Conservation (phyloP, 1,140 invertebrate species). For the Nasonia vitripennis region DNA sequence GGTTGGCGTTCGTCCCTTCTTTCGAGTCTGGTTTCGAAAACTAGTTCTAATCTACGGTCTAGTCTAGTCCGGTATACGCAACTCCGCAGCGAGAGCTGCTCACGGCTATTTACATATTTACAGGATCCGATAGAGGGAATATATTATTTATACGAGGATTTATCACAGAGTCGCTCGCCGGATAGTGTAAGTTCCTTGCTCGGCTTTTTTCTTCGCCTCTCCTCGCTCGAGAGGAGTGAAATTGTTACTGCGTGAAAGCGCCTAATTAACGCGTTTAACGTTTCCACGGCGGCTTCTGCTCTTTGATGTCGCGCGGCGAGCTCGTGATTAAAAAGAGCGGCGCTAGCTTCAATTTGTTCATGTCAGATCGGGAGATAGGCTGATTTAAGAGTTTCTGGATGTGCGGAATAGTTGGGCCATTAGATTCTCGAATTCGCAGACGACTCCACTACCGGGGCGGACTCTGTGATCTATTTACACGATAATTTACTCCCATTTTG, state of each 20-base stretch:
- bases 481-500: not conserved
- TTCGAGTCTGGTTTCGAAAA: slow-evolving; percentile 49
- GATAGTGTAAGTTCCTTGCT: not conserved
- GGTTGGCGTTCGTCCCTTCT: slow-evolving; percentile 56
- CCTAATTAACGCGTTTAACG: slow-evolving; percentile 6
- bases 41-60: slow-evolving; percentile 43
- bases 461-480: not conserved
- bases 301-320: not conserved
- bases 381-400: no score
- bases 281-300: not conserved
- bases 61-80: not conserved
- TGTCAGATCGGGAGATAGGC: not conserved
- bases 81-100: not conserved
- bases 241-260: slow-evolving; percentile 19
- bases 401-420: no score
- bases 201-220: not conserved
- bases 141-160: slow-evolving; percentile 41
- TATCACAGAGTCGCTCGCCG: slow-evolving; percentile 4
- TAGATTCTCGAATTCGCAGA: no score
- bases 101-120: slow-evolving; percentile 56
- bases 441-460: no score
- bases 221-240: not conserved
- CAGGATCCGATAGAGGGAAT: slow-evolving; percentile 25
- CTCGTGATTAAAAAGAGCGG: not conserved
- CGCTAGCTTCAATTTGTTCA: slow-evolving; percentile 32